A percentile compares a stretch with the other conserved stretches of the same genome.
phyloP scores from a whole-genome alignment of 2,888 invertebrate genomes.

The Pheosia tremula region DNA sequence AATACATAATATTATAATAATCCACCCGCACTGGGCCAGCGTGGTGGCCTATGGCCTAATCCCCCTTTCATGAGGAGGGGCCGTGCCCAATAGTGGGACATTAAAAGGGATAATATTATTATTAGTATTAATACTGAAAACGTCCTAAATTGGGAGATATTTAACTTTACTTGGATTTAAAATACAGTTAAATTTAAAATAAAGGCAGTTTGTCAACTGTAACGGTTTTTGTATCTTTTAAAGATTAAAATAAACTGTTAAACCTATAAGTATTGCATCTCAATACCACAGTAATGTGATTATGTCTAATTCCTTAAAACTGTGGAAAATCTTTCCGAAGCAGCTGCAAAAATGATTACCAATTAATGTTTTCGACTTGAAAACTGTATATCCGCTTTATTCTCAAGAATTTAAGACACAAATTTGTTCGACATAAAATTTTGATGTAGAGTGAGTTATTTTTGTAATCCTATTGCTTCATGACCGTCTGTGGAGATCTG shows the following conservation, averaged over 20 bases:
- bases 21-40: too few relatives aligned
- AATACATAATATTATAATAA: too few relatives aligned
- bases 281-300: constrained; percentile 62
- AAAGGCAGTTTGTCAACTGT: background rate
- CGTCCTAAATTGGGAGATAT: background rate
- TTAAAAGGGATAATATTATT: too few relatives aligned
- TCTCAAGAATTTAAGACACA: constrained; percentile 47
- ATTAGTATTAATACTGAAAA: background rate
- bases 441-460: constrained; percentile 58
- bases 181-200: background rate
- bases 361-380: constrained; percentile 46
- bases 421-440: constrained; percentile 52
- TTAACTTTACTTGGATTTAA: background rate
- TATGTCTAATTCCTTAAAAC: constrained; percentile 72
- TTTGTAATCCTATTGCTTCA: constrained; percentile 76
- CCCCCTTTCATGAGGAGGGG: too few relatives aligned
- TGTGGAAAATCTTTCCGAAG: constrained; percentile 49
- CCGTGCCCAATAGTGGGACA: too few relatives aligned
- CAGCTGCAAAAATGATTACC: constrained; percentile 59
- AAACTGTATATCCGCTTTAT: constrained; percentile 28
- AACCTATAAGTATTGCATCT: constrained; percentile 18
- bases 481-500: constrained; percentile 76
- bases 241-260: constrained; percentile 16
- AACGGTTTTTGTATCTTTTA: constrained; percentile 10
- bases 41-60: too few relatives aligned